Percentiles rank a stretch among this genome's conserved stretches.
These are phyloP conservation scores for Falco biarmicus DNA, from an alignment of 2,797 vertebrate genomes.

Conservation along the genomic window DNA sequence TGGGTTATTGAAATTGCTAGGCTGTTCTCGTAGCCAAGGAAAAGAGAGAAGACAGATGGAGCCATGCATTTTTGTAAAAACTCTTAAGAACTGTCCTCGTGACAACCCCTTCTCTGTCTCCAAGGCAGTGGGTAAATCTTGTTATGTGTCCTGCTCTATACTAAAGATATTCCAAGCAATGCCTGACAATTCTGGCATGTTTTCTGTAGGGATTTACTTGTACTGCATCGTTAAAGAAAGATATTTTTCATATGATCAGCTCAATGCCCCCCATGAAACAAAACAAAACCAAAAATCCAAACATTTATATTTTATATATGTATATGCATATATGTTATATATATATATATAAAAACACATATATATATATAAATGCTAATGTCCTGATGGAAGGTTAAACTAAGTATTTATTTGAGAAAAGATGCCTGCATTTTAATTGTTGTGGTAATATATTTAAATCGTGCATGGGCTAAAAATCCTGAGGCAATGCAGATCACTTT, in stretches of 20 bases:
- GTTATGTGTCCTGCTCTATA: constrained; percentile 67
- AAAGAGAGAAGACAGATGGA: constrained; percentile 79
- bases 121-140: constrained; percentile 65
- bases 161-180: constrained; percentile 72
- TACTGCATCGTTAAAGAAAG: constrained; percentile 40
- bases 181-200: constrained; percentile 59
- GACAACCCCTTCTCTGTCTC: constrained; percentile 69
- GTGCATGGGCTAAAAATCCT: constrained; percentile 23
- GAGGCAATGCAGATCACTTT: constrained; percentile 54
- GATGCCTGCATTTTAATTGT: constrained; percentile 50
- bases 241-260: constrained; percentile 28
- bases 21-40: constrained; percentile 76
- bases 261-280: neutral
- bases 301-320: neutral
- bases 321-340: neutral
- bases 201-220: constrained; percentile 62
- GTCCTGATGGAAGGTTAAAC: neutral
- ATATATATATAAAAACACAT: neutral
- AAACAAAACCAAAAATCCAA: constrained; percentile 1
- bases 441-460: constrained; percentile 45
- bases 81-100: constrained; percentile 74
- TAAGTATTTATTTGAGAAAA: constrained; percentile 2
- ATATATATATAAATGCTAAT: neutral
- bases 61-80: constrained; percentile 75
- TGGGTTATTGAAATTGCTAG: constrained; percentile 76